Conservation (phyloP, 2,797 vertebrate genomes). For the Alfaro cultratus region DNA sequence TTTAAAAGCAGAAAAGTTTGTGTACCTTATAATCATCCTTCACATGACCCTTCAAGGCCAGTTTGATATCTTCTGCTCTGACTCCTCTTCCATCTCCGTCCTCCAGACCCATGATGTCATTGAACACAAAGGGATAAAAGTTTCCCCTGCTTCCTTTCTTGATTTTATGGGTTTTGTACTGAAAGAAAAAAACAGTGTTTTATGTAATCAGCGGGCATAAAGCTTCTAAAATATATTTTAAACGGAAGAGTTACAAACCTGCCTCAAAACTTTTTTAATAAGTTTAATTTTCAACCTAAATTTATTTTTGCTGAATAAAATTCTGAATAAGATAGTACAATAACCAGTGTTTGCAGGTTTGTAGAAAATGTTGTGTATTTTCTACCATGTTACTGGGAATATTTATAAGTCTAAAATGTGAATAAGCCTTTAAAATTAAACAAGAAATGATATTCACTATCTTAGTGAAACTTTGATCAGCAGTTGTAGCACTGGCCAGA, state of each 20-base stretch:
- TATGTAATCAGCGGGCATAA: background rate
- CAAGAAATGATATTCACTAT: background rate
- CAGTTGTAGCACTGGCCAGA: background rate
- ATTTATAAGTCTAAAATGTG: background rate
- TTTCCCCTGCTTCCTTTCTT: constrained; percentile 32
- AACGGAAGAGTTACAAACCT: background rate
- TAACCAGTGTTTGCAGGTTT: background rate
- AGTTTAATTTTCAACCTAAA: background rate
- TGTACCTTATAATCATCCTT: constrained; percentile 1
- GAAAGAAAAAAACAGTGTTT: background rate
- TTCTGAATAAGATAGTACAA: background rate
- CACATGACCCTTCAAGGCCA: constrained; percentile 28
- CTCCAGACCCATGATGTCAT: constrained; percentile 52
- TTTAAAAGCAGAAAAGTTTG: background rate
- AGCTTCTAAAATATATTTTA: background rate
- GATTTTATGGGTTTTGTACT: constrained; percentile 3
- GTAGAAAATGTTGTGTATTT: background rate
- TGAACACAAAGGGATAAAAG: constrained; percentile 40
- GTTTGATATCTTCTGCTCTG: constrained; percentile 21
- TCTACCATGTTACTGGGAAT: background rate
- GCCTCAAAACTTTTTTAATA: background rate
- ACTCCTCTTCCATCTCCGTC: rapidly evolving
- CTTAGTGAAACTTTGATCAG: background rate
- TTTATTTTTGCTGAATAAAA: background rate
- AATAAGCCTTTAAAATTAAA: background rate